A percentile compares a stretch with the other conserved stretches of the same genome.
Conservation (phyloP, 1,140 invertebrate species). For the Dendrolimus kikuchii region DNA sequence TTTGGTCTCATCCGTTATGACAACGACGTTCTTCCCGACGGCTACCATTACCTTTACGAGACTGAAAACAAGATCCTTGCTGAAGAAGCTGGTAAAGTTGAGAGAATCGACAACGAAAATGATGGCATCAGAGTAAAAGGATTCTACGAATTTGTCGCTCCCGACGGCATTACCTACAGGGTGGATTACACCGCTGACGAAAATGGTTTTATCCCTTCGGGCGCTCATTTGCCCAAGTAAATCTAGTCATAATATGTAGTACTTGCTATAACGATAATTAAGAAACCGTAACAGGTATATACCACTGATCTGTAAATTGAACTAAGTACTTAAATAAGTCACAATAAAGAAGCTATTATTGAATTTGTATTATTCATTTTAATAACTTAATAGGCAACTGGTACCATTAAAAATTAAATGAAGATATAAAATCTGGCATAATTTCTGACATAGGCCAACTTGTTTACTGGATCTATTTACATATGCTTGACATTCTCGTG, state of each 20-base stretch:
- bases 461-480: too few species aligned
- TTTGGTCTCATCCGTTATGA: constrained; percentile 61
- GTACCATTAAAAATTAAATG: background rate
- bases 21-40: constrained; percentile 45
- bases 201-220: constrained; percentile 77
- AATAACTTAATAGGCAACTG: background rate
- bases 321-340: constrained; percentile 3
- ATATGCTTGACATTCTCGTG: too few species aligned
- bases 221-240: constrained; percentile 65
- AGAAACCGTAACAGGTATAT: background rate
- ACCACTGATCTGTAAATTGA: constrained; percentile 1
- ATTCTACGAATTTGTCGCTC: constrained; percentile 74
- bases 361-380: background rate
- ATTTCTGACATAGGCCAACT: too few species aligned
- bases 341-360: constrained; percentile 1
- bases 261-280: background rate
- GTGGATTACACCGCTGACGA: constrained; percentile 79
- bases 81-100: constrained; percentile 70
- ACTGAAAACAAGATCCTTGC: constrained; percentile 76
- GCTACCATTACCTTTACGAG: constrained; percentile 75
- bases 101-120: constrained; percentile 63
- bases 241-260: constrained; percentile 2
- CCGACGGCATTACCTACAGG: constrained; percentile 78
- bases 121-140: constrained; percentile 72
- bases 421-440: too few species aligned